Evolutionary conservation across 2,113 vertebrate species (phyloP).

Genomic region (Ceratotherium simum): DNA sequence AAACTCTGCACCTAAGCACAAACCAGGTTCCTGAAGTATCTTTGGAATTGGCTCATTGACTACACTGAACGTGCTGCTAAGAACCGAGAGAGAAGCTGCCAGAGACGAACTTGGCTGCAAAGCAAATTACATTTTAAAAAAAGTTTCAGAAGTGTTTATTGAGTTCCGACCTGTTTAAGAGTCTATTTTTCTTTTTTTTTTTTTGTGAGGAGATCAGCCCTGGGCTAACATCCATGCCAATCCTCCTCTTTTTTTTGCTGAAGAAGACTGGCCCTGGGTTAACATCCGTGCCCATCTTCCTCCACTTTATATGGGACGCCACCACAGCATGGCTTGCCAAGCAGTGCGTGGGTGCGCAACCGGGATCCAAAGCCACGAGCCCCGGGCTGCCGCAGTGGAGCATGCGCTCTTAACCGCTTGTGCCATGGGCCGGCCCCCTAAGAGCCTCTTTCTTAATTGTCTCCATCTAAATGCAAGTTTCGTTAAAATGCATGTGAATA

Average conservation of each 20-base stretch:
- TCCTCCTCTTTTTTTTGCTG: too few relatives aligned
- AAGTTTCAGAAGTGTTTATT: constrained; percentile 21
- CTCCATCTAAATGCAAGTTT: constrained; percentile 1
- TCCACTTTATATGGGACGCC: too few relatives aligned
- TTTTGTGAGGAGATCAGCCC: too few relatives aligned
- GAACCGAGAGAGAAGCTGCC: constrained; percentile 11
- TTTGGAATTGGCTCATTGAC: constrained; percentile 63
- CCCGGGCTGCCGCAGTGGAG: too few relatives aligned
- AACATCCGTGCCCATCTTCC: too few relatives aligned
- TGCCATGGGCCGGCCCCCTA: neutral
- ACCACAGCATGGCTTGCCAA: too few relatives aligned
- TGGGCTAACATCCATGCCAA: too few relatives aligned
- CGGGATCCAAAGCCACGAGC: too few relatives aligned
- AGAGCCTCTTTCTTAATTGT: constrained; percentile 50
- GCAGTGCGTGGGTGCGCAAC: too few relatives aligned
- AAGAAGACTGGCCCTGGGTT: too few relatives aligned
- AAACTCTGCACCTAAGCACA: constrained; percentile 56
- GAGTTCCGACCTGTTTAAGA: constrained; percentile 45
- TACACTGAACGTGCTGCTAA: constrained; percentile 41
- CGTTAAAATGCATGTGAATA: constrained; percentile 19
- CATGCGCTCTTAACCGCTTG: too few relatives aligned
- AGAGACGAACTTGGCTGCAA: constrained; percentile 18
- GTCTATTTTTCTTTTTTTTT: neutral
- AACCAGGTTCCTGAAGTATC: constrained; percentile 60
- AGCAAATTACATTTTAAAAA: constrained; percentile 31